Percentiles rank a stretch among this genome's conserved stretches.
Evolutionary conservation across 2,888 invertebrate species (phyloP).

Genomic region (Coelinius sp.): DNA sequence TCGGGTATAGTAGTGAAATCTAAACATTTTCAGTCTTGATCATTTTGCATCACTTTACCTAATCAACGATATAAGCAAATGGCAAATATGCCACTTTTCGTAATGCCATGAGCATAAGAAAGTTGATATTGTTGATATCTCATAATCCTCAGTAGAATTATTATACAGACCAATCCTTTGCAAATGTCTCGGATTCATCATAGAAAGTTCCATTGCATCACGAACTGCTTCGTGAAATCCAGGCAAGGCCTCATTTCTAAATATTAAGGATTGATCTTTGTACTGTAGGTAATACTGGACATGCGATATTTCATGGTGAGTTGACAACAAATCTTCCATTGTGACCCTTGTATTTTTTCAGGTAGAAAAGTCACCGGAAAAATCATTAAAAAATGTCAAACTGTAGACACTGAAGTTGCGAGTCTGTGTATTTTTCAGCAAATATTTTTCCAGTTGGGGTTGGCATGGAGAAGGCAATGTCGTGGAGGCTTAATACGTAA

Average conservation of each 20-base stretch:
- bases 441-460: no score
- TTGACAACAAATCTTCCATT: constrained; percentile 82
- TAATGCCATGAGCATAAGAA: constrained; percentile 83
- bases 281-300: constrained; percentile 87
- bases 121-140: constrained; percentile 84
- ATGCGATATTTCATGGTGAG: constrained; percentile 89
- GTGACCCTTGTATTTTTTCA: constrained; percentile 83
- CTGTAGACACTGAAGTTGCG: no score
- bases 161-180: constrained; percentile 81
- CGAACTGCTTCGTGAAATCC: constrained; percentile 91
- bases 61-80: constrained; percentile 85
- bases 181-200: constrained; percentile 83
- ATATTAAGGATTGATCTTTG: constrained; percentile 81
- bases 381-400: no score
- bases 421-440: no score
- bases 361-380: no score
- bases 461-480: no score
- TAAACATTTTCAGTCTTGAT: no score
- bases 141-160: constrained; percentile 77
- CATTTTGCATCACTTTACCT: constrained; percentile 73
- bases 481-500: no score
- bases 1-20: no score
- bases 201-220: constrained; percentile 83
- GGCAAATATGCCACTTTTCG: constrained; percentile 85
- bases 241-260: constrained; percentile 86